Base-by-base conservation (phyloP, 2,888 invertebrate species). In the Stratiomys singularior region DNA sequence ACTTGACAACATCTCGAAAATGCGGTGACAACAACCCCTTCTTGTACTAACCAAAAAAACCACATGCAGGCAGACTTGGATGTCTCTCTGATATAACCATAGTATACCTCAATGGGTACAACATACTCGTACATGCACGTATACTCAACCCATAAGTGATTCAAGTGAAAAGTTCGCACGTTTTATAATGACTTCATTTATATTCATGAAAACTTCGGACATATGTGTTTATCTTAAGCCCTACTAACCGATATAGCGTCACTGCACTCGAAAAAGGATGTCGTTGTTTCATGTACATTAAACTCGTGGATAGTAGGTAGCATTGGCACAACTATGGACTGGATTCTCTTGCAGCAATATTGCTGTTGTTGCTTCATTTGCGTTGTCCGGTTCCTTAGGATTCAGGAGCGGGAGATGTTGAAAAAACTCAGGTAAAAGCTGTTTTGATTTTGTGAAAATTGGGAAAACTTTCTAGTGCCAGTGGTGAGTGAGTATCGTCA, bases 171-270 rank as follows among this genome's bases (percentile, higher is more conserved):
- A 76, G 69, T 79, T 79, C 79, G 71, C 79, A 77, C 79, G 76
- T 76, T 76, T 79, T 76, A 78, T 79, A 79, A 79, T 79, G 79
- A 79, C 79, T 79, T 79, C 79, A 79, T 79, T 79, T 79, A 79
- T 79, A 79, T 79, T 79, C 79, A 79, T 79, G 79, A 71, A 79
- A 79, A 79, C 78, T 79, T 79, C 76, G 79, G 76, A 78, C 69
- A 79, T 79, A 76, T 78, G 78, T 79, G 77, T 79, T 79, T 79
- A 78, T 79, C 77, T 79, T 69, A 76, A 79, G 72, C 76, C 76
- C 79, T 78, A 79, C 78, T 79, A 79, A 78, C 79, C 79, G 77
- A 79, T 71, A 79, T 78, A 76, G 15, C 47, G 47, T 77, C 72
- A 47, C 18, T 47, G 13, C 27, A 1, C 15, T 44, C 27, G 44